These are phyloP conservation scores for Sarcophaga peregrina DNA, from an alignment of 1,140 invertebrate genomes.

Conservation along the genomic window DNA sequence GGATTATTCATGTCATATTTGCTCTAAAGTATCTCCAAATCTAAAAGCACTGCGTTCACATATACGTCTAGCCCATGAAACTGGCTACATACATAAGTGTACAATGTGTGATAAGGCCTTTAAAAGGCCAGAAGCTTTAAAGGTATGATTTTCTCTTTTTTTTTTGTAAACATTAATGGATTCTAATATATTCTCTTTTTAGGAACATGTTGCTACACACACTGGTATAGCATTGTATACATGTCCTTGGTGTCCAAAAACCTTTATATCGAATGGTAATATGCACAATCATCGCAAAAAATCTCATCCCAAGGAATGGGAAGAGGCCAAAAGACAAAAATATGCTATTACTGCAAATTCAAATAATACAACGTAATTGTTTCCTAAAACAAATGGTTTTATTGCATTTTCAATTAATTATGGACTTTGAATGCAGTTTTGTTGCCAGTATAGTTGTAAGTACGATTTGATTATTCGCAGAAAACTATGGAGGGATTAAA, in stretches of 20 bases:
- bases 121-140: slow-evolving; percentile 59
- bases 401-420: too few relatives aligned
- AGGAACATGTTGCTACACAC: slow-evolving; percentile 64
- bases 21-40: slow-evolving; percentile 61
- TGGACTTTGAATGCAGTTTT: too few relatives aligned
- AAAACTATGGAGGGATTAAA: too few relatives aligned
- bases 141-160: slow-evolving; percentile 45
- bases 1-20: slow-evolving; percentile 54
- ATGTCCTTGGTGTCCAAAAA: slow-evolving; percentile 58
- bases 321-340: slow-evolving; percentile 32
- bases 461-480: too few relatives aligned
- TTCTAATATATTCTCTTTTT: not conserved
- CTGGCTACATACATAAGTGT: slow-evolving; percentile 55
- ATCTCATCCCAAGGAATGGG: slow-evolving; percentile 57
- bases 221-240: slow-evolving; percentile 58
- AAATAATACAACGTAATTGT: not conserved
- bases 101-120: slow-evolving; percentile 61
- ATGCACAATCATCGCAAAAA: slow-evolving; percentile 65
- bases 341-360: slow-evolving; percentile 14
- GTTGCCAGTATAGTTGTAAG: too few relatives aligned
- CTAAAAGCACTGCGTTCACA: slow-evolving; percentile 60
- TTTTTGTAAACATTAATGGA: not conserved
- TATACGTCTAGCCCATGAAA: slow-evolving; percentile 57
- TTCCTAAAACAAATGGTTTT: too few relatives aligned
- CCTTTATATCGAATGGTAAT: slow-evolving; percentile 61